phyloP scores from a whole-genome alignment of 1,140 invertebrate species.

The Penaeus indicus region DNA sequence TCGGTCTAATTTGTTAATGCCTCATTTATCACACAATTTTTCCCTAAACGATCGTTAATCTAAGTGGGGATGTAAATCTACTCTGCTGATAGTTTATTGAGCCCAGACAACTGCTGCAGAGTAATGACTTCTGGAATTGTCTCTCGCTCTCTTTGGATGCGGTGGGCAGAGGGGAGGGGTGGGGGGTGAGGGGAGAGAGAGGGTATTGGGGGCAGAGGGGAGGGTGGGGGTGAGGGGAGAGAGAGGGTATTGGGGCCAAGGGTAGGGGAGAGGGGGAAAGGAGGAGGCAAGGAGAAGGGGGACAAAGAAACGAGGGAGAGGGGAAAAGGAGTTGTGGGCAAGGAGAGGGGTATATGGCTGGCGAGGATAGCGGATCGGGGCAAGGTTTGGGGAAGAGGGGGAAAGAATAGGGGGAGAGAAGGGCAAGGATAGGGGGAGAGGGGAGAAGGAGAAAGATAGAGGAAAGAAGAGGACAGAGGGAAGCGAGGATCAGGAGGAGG shows the following conservation, averaged over 20 bases:
- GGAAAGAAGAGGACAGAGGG: neutral
- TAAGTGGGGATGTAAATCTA: conserved; percentile 44
- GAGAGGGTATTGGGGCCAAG: neutral
- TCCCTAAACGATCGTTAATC: conserved; percentile 38
- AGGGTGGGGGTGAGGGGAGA: neutral
- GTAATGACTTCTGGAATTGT: conserved; percentile 40
- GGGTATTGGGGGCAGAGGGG: neutral
- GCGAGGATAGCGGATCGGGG: too few species aligned
- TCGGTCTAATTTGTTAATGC: conserved; percentile 40
- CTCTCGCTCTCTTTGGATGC: neutral
- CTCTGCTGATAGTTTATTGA: conserved; percentile 41
- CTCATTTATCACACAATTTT: conserved; percentile 40
- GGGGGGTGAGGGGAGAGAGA: too few species aligned
- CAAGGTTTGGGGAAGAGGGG: too few species aligned
- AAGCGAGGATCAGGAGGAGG: neutral
- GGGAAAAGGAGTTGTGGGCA: neutral
- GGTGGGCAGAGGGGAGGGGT: neutral
- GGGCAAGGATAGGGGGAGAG: too few species aligned
- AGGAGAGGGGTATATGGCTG: neutral
- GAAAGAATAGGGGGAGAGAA: too few species aligned
- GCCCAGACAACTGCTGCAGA: conserved; percentile 36
- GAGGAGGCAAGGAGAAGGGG: neutral
- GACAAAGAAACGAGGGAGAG: neutral
- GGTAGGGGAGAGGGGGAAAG: neutral
- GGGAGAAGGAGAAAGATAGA: neutral